Percentiles rank a stretch among this genome's conserved stretches.
These are phyloP conservation scores for Alsophila aescularia DNA, from an alignment of 2,888 invertebrate species.

Conservation along the genomic window DNA sequence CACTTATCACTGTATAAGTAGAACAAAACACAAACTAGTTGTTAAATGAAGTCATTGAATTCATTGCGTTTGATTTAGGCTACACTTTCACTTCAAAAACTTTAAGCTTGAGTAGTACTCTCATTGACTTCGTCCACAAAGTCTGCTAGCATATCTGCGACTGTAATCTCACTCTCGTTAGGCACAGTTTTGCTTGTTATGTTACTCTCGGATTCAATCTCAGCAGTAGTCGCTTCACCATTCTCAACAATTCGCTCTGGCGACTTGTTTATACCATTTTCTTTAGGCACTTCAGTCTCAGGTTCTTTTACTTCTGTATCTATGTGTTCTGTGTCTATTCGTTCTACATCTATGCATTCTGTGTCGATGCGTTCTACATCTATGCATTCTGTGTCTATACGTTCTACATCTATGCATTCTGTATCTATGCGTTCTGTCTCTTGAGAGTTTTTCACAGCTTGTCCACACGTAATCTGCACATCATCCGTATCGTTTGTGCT, in stretches of 20 bases:
- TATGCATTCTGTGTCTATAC: too few species aligned
- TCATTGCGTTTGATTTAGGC: neutral
- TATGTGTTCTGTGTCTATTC: neutral
- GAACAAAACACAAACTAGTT: too few species aligned
- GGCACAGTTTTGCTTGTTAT: conserved; percentile 36
- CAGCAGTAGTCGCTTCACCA: conserved; percentile 33
- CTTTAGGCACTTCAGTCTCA: conserved; percentile 41
- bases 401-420: too few species aligned
- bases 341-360: conserved; percentile 42
- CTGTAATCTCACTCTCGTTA: conserved; percentile 44
- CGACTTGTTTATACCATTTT: conserved; percentile 51
- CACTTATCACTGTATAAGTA: too few species aligned
- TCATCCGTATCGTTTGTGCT: conserved; percentile 74
- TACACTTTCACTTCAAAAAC: too few species aligned
- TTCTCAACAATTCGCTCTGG: conserved; percentile 39
- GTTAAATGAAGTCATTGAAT: neutral
- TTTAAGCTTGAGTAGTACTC: conserved; percentile 34
- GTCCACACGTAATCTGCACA: conserved; percentile 73
- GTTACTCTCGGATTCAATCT: conserved; percentile 32
- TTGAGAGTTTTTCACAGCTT: conserved; percentile 57
- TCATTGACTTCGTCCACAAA: conserved; percentile 77
- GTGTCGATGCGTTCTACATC: conserved; percentile 33
- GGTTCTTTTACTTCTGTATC: conserved; percentile 36
- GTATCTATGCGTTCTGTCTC: conserved; percentile 33
- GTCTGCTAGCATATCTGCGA: conserved; percentile 78